Evolutionary conservation across 2,888 invertebrate genomes (phyloP), one percentile per base, ranked within the genome.

Genomic region (Pristionchus mayeri): DNA sequence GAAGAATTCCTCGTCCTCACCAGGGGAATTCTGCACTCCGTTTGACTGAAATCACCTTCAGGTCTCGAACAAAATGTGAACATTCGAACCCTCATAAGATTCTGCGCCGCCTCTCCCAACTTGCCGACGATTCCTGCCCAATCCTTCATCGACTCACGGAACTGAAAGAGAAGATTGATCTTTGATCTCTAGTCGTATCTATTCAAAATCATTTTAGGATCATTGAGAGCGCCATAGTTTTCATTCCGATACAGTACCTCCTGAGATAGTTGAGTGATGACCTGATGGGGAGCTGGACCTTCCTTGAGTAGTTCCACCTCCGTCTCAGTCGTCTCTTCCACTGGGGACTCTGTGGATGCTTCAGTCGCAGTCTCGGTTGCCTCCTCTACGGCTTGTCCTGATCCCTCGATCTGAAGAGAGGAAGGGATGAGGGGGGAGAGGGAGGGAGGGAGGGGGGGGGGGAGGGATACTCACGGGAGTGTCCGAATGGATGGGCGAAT

Each of bases 41-140:
- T 37, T 40, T 3, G 37, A 54, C 80, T 80, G 37, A 24, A 54
- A 30, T 52, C 30, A 50, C 3, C 50, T 21, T 21, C 13, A 3
- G 21, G n/a, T 3, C 13, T 71, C 9, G 37, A 71, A 40, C 40
- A 34, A 16, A 27, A 63, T 27, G n/a, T 63, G 30, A 34, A 54
- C 16, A 9, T 44, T 44, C 34, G 18, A 6, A 54, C 57, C 57
- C 54, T 57, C 80, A 80, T 80, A 18, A 80, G 27, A 44, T 54
- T 37, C 54, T 57, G 18, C 3, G 80, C 80, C 7, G 80, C 80
- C 0, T 11, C 40, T 80, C 80, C 80, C 37, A 80, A 80, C n/a
- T 80, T 80, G 9, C 34, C 80, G 0, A 80, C 80, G 40, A 80
- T 80, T 57, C 54, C 80, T 13, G 80, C 54, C 80, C 80, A 80